Percentiles rank a stretch among this genome's conserved stretches.
Evolutionary conservation across 2,888 invertebrate genomes (phyloP).

Genomic region (Pollenia labialis): DNA sequence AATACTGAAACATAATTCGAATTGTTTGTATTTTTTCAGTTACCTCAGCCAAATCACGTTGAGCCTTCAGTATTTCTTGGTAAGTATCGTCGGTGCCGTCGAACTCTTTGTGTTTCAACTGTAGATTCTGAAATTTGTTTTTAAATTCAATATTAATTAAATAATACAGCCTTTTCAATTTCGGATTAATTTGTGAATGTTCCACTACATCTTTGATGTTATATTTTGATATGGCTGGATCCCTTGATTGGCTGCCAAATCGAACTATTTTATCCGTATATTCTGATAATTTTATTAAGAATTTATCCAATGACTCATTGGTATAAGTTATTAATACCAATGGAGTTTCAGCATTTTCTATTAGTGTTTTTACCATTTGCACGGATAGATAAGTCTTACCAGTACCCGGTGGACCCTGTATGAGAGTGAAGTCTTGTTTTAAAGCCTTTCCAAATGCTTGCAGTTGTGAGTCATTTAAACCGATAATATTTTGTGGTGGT

Average conservation of each 20-base stretch:
- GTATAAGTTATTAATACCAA: conserved; percentile 93
- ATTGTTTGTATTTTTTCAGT: conserved; percentile 85
- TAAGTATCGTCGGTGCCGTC: conserved; percentile 81
- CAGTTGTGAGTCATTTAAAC: conserved; percentile 88
- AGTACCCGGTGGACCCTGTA: conserved; percentile 95
- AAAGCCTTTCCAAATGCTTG: conserved; percentile 88
- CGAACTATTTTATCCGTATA: conserved; percentile 87
- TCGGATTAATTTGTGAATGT: conserved; percentile 73
- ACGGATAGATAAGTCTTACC: conserved; percentile 93
- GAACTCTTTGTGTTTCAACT: conserved; percentile 78
- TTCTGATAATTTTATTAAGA: conserved; percentile 88
- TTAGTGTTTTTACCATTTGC: conserved; percentile 88
- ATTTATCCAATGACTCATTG: conserved; percentile 95
- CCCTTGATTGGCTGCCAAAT: conserved; percentile 89
- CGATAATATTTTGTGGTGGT: conserved; percentile 76
- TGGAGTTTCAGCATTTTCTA: conserved; percentile 86
- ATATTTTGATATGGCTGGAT: conserved; percentile 85
- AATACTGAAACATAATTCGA: conserved; percentile 86
- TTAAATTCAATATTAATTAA: conserved; percentile 79
- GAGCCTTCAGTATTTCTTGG: conserved; percentile 77
- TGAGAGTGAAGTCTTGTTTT: conserved; percentile 89
- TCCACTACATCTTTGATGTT: conserved; percentile 81
- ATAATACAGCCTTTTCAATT: conserved; percentile 79
- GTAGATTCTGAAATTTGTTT: conserved; percentile 78
- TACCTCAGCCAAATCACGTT: conserved; percentile 76